Percentiles rank a stretch among this genome's conserved stretches.
These are phyloP conservation scores for Xenopus tropicalis DNA, from an alignment of 2,113 vertebrate species.

Conservation along the genomic window UCB_Xtro_10.0 CM004447.2:11435501-11436000, in stretches of 20 bases:
- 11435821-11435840: conserved; percentile 14
- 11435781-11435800: conserved; percentile 16
- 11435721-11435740: conserved; percentile 20
- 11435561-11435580: background rate
- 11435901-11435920: background rate
- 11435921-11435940: background rate
- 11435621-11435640: conserved; percentile 10
- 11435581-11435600: conserved; percentile 17
- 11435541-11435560: conserved; percentile 12
- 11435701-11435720: conserved; percentile 41
- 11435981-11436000: too few species aligned
- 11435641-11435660: conserved; percentile 27
- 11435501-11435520: too few species aligned
- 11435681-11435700: conserved; percentile 14
- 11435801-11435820: conserved; percentile 18
- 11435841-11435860: conserved; percentile 5
- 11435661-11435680: conserved; percentile 32
- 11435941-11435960: background rate
- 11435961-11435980: background rate
- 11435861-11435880: conserved; percentile 2
- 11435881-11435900: background rate
- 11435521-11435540: background rate
- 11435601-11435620: conserved; percentile 12
- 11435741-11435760: conserved; percentile 2
- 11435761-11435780: conserved; percentile 26